Evolutionary conservation across 2,888 invertebrate genomes (phyloP), one percentile per base, ranked within the genome.

Genomic region (Exephanes ischioxanthus): DNA sequence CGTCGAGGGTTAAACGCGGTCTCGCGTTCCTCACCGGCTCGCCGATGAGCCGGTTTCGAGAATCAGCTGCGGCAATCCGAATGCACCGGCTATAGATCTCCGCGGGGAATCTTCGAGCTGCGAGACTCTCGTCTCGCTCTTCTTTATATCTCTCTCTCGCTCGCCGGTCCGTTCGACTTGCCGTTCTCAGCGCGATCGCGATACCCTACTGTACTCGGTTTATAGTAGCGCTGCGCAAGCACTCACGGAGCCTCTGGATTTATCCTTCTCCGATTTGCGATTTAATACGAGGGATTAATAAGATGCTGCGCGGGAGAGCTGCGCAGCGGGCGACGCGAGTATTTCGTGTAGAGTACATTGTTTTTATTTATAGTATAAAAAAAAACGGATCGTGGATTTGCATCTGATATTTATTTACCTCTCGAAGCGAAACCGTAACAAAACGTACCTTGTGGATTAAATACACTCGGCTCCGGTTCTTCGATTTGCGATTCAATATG

Each of bases 31-130:
- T 37, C 63, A 16, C n/a, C 11, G 48, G 19, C 30, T 19, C 22
- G 66, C 51, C 51, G 63, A 76, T 51, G 22, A 87, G 83, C 86
- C 87, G 87, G 86, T 87, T 87, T 85, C 83, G 33, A 75, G 71
- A 77, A 81, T 81, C 78, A 81, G 78, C 75, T 80, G 58, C 41
- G 55, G 63, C 76, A 51, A 76, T 63, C 66, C 22, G 76, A 76
- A 66, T 51, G 66, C 76, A 22, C 45, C 30, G 51, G 33, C 37
- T 3, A 61, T 6, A 61, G 48, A 76, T 66, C 76, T 66, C 37
- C 48, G 66, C 76, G 53, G 66, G 66, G 66, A 66, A 66, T 51
- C 76, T 63, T 33, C 7, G 66, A 19, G n/a, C 9, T 2, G 9
- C 33, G 51, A 30, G 6, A 5, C 19, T n/a, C 19, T 7, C 53